Evolutionary conservation across 2,888 invertebrate genomes (phyloP), one percentile per base, ranked within the genome.

Genomic region (Morinoia aosen): DNA sequence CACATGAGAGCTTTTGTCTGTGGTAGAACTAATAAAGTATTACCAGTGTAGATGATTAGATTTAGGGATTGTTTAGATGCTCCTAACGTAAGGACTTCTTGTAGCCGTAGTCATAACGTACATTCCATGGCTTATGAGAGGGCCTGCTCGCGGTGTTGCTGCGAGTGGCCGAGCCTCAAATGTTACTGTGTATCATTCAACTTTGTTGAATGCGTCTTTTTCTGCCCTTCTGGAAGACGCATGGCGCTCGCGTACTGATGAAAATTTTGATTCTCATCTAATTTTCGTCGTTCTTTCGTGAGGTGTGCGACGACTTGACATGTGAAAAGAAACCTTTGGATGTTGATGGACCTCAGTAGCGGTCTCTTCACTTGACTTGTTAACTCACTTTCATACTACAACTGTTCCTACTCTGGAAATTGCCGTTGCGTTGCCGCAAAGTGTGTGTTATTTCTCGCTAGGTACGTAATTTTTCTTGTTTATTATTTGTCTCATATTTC

Each of bases 1-100:
- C 93, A 93, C 93, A 95, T 95, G 95, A 95, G 95, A 95, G 95
- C 95, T 95, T 95, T 64, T 95, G 95, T 95, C 95, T 95, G 95
- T 95, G 95, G 58, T 95, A 95, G 95, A 61, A 95, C 95, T 95
- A 95, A 95, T 93, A 58, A 93, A 93, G 93, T 93, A 93, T 93
- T 93, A 93, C 93, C 93, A 93, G 93, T 57, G 33, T 93, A 93
- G 93, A 93, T 93, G 57, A 93, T 57, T 93, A 93, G 93, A 56
- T 93, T 93, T 93, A 93, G 93, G 93, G 93, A 93, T 93, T 93
- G 93, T 93, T 93, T 93, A 93, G 93, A 93, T 14, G 57, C 93
- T 93, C 93, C 48, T 93, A 93, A 56, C 19, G 33, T 93, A 93
- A 93, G 93, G 57, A 57, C 56, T 57, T 93, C 93, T 76, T 76